Evolutionary conservation across 1,140 invertebrate species (phyloP).

Genomic region (Drosophila novamexicana): DNA sequence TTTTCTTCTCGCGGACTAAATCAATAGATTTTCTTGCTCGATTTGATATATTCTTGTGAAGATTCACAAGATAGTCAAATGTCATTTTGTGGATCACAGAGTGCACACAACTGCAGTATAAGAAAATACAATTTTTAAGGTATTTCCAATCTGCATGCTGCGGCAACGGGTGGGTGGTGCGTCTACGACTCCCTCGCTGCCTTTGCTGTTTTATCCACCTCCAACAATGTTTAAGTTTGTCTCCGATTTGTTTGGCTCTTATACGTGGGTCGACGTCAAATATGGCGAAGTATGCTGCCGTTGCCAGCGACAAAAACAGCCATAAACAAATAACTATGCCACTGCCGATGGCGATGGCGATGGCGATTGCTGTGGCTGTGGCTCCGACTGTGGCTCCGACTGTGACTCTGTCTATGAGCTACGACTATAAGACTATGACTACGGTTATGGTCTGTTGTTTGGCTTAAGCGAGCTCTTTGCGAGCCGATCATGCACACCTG

Average conservation of each 20-base stretch:
- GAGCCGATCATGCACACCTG: constrained; percentile 55
- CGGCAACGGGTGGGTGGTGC: constrained; percentile 55
- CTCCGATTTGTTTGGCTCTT: constrained; percentile 71
- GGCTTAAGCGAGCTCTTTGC: constrained; percentile 54
- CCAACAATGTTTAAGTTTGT: constrained; percentile 65
- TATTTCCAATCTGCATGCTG: constrained; percentile 52
- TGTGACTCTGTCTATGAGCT: constrained; percentile 3
- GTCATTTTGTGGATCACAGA: not conserved
- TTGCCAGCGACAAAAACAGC: constrained; percentile 30
- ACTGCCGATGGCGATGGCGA: constrained; percentile 41
- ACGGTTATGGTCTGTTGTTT: not conserved
- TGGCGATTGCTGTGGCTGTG: constrained; percentile 20
- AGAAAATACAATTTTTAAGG: constrained; percentile 24
- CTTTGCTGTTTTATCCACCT: not conserved
- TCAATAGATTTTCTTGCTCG: not conserved
- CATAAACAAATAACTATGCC: constrained; percentile 53
- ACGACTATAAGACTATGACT: not conserved
- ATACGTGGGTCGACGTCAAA: constrained; percentile 67
- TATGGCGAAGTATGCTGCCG: constrained; percentile 34
- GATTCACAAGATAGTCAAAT: not conserved
- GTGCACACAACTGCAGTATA: not conserved
- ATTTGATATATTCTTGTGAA: not conserved
- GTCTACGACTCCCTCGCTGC: not conserved
- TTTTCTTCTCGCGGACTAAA: too few relatives aligned
- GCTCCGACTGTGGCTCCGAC: constrained; percentile 17